Base-by-base conservation (phyloP, 2,888 invertebrate genomes). In the Drosophila nr. medialis region DNA sequence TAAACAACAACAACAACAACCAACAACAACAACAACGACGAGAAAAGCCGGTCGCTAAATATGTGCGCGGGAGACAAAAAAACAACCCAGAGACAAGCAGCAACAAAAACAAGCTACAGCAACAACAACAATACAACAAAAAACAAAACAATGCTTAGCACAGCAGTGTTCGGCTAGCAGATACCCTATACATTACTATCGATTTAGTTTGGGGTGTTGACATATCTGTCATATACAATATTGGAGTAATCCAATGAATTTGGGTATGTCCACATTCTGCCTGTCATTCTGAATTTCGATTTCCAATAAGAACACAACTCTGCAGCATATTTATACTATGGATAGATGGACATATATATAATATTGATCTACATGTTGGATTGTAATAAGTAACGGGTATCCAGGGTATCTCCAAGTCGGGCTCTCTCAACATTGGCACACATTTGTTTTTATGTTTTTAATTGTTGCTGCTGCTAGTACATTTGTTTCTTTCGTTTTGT, bases 41-140 rank as follows among this genome's bases (percentile, higher is more conserved):
- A 32, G 6, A 66, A 49, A 64, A 62, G 58, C 72, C 80, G 81
- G 83, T 58, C 34, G 29, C 51, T 56, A 6, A 59, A 51, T 53
- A 18, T 64, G 36, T 59, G 53, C 53, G 34, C 30, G 36, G 49
- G 29, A 61, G 62, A 54, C 45, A 60, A 50, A 8, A 63, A 21
- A 38, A 38, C 1, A 51, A 18, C 45, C 1, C 45, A 21, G 8
- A 45, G 21, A 29, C n/a, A 58, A 42, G 49, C 27, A 49, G 27
- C 13, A 53, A 21, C 48, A 70, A 48, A 15, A 49, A 58, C 34
- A 29, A 30, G 21, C 10, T 2, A 13, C 30, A 40, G 45, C 32
- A 32, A 36, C 36, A 36, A n/a, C 8, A 50, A 21, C 4, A 21
- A 40, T 36, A 59, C 18, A 15, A 55, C 11, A 48, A 49, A 51